phyloP scores from a whole-genome alignment of 2,888 invertebrate species.

The Adineta ricciae region DNA sequence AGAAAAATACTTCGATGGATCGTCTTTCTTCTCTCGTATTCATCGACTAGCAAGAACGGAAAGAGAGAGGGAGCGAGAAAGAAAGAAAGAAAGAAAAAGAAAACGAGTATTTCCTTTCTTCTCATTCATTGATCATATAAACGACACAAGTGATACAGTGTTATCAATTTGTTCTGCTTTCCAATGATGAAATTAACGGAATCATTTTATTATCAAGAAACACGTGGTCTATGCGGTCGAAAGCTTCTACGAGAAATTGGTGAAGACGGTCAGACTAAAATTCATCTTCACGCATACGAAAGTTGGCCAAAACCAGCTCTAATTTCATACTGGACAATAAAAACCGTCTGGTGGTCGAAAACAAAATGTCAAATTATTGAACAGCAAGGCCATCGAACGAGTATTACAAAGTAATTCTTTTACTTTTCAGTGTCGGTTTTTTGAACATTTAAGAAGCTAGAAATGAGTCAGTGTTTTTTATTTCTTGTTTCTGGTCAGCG shows the following conservation, averaged over 20 bases:
- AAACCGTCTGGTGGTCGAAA: slow-evolving; percentile 8
- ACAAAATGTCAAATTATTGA: slow-evolving; percentile 1
- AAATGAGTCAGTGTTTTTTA: not conserved
- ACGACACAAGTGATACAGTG: not conserved
- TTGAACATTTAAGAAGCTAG: no score
- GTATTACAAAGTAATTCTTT: not conserved
- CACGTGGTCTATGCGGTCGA: not conserved
- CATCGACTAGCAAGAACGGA: not conserved
- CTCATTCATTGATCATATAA: not conserved
- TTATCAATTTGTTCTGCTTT: not conserved
- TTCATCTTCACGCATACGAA: not conserved
- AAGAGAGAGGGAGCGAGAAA: not conserved
- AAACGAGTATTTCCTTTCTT: not conserved
- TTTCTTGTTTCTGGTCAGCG: not conserved
- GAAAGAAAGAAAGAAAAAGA: not conserved
- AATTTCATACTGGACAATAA: not conserved
- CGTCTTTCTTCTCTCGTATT: not conserved
- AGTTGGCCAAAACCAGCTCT: slow-evolving; percentile 12
- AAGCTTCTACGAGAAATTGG: not conserved
- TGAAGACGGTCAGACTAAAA: not conserved
- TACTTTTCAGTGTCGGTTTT: not conserved
- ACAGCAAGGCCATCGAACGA: slow-evolving; percentile 8
- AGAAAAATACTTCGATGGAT: not conserved
- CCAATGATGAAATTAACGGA: not conserved
- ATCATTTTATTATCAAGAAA: slow-evolving; percentile 12